phyloP scores from a whole-genome alignment of 2,888 invertebrate genomes.

The Gnatocerus cornutus region DNA sequence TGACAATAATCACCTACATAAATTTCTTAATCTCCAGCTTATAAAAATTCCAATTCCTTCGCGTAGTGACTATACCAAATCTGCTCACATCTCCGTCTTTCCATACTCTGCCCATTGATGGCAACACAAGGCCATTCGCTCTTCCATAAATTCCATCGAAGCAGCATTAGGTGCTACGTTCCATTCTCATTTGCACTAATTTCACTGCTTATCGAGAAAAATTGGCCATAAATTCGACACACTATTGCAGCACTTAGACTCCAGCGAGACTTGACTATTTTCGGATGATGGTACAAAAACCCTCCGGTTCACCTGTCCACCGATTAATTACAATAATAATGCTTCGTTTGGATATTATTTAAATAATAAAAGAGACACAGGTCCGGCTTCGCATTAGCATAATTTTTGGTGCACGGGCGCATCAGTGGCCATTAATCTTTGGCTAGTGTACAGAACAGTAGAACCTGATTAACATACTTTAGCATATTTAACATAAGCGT shows the following conservation, averaged over 20 bases:
- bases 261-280: slow-evolving; percentile 15
- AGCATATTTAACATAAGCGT: slow-evolving; percentile 63
- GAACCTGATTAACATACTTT: slow-evolving; percentile 66
- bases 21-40: too few relatives aligned
- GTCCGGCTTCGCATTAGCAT: slow-evolving; percentile 52
- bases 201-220: slow-evolving; percentile 18
- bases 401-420: slow-evolving; percentile 51
- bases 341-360: slow-evolving; percentile 58
- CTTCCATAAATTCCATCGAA: slow-evolving; percentile 19
- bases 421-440: slow-evolving; percentile 62
- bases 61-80: too few relatives aligned
- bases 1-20: too few relatives aligned
- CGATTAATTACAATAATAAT: slow-evolving; percentile 64
- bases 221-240: slow-evolving; percentile 4
- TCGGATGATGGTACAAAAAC: too few relatives aligned
- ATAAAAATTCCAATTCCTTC: too few relatives aligned
- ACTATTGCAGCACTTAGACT: slow-evolving; percentile 9
- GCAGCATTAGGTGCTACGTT: slow-evolving; percentile 10
- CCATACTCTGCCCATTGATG: too few relatives aligned
- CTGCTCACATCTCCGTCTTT: too few relatives aligned
- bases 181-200: slow-evolving; percentile 22
- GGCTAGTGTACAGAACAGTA: slow-evolving; percentile 54
- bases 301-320: too few relatives aligned
- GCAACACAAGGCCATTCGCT: too few relatives aligned
- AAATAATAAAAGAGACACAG: slow-evolving; percentile 62